Conservation (phyloP, 1,140 invertebrate species). For the Drosophila guanche region DNA sequence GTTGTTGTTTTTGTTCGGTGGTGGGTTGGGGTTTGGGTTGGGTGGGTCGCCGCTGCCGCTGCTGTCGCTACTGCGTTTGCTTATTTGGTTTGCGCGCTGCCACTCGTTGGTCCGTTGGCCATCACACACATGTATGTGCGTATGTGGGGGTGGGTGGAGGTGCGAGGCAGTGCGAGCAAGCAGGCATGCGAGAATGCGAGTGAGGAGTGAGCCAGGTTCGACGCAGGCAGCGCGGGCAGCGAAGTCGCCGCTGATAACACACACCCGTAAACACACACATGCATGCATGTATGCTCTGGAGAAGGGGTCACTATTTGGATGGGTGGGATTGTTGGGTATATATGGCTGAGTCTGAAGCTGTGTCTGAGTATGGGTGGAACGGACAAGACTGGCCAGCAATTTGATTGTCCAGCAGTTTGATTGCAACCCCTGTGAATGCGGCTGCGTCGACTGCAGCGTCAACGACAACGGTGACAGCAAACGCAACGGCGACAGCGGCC, state of each 20-base stretch:
- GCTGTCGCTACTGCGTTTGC: constrained; percentile 42
- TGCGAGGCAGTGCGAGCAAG: constrained; percentile 4
- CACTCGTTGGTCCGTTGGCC: constrained; percentile 13
- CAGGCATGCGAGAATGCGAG: constrained; percentile 33
- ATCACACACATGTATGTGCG: constrained; percentile 59
- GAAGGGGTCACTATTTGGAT: not conserved
- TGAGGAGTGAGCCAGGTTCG: constrained; percentile 21
- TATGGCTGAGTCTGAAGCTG: too few relatives aligned
- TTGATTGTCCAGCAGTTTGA: too few relatives aligned
- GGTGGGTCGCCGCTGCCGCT: constrained; percentile 6
- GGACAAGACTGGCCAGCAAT: too few relatives aligned
- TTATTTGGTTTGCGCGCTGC: constrained; percentile 54
- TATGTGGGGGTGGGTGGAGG: not conserved
- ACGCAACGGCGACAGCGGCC: constrained; percentile 7
- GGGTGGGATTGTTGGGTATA: too few relatives aligned
- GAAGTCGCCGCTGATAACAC: constrained; percentile 17
- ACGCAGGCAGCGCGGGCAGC: constrained; percentile 6
- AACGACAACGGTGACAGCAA: constrained; percentile 22
- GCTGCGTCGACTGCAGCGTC: too few relatives aligned
- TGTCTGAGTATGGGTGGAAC: too few relatives aligned
- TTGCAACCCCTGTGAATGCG: too few relatives aligned
- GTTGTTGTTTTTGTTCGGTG: constrained; percentile 45
- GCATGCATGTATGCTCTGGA: not conserved
- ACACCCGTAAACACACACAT: constrained; percentile 5
- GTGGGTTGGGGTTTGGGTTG: constrained; percentile 26